Conservation (phyloP, 2,113 vertebrate genomes). For the Equus przewalskii region DNA sequence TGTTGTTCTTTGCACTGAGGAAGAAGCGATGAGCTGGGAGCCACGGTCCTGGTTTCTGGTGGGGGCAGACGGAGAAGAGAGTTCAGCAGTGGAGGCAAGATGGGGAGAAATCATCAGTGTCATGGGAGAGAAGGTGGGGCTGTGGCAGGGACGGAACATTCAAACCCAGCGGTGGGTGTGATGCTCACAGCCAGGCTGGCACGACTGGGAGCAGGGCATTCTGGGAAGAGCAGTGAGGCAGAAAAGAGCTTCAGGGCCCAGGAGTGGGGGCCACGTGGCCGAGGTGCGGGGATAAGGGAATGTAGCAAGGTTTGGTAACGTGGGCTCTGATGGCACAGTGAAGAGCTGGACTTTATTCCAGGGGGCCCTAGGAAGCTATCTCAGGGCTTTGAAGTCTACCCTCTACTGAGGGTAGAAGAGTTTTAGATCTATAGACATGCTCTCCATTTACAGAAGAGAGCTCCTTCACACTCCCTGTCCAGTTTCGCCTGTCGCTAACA, state of each 20-base stretch:
- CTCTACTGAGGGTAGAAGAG: neutral
- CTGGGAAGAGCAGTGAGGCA: neutral
- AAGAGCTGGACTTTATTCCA: too few species aligned
- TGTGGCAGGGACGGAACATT: neutral
- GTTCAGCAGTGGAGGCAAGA: too few species aligned
- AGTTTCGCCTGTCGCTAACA: fast-evolving
- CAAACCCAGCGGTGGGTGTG: too few species aligned
- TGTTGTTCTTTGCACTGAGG: fast-evolving
- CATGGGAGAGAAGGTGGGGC: neutral
- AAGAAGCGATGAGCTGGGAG: neutral
- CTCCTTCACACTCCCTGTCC: too few species aligned
- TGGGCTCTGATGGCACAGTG: fast-evolving
- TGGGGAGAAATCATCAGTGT: fast-evolving
- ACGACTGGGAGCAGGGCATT: neutral
- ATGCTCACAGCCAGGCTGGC: neutral
- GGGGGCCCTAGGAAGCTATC: neutral
- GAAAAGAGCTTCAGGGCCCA: fast-evolving
- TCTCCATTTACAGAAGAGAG: neutral
- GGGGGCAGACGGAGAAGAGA: neutral
- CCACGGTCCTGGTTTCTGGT: fast-evolving
- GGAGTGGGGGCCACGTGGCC: fast-evolving
- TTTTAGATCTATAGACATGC: neutral
- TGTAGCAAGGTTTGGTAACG: fast-evolving
- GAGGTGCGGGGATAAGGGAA: fast-evolving
- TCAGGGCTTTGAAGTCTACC: neutral